These are phyloP conservation scores for Emydura subglobosa DNA, from an alignment of 2,113 vertebrate species.

Conservation along the genomic window DNA sequence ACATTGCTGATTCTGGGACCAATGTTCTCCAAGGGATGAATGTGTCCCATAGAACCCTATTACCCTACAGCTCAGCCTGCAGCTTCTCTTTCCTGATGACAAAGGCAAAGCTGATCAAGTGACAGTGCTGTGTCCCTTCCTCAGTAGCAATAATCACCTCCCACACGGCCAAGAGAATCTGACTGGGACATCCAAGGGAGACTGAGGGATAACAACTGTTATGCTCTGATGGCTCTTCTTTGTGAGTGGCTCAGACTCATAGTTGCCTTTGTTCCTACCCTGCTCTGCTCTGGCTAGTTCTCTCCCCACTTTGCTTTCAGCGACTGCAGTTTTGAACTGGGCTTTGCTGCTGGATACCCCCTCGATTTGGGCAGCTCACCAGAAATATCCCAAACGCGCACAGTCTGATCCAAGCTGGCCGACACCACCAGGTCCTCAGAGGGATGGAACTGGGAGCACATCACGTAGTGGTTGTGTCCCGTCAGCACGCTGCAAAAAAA, in stretches of 20 bases:
- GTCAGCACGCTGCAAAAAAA: constrained; percentile 88
- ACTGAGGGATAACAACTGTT: neutral
- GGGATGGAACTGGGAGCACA: constrained; percentile 98
- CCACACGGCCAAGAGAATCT: rapidly evolving
- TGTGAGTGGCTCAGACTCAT: neutral
- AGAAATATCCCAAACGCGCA: constrained; percentile 98
- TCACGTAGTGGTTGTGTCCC: constrained; percentile 97
- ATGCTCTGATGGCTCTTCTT: neutral
- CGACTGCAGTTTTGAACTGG: constrained; percentile 61
- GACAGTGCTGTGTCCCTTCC: rapidly evolving
- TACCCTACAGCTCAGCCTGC: neutral
- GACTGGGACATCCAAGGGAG: rapidly evolving
- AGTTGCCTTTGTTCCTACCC: rapidly evolving
- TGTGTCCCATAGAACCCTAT: neutral
- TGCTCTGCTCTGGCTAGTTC: rapidly evolving
- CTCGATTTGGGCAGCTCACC: constrained; percentile 86
- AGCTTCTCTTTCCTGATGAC: neutral
- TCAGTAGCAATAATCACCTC: rapidly evolving
- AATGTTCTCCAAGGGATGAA: neutral
- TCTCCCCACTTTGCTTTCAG: neutral
- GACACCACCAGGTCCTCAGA: constrained; percentile 97
- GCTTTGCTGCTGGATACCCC: constrained; percentile 8
- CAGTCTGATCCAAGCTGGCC: constrained; percentile 96
- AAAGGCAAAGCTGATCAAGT: neutral
- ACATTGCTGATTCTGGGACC: neutral